Percentiles rank a stretch among this genome's conserved stretches.
phyloP scores from a whole-genome alignment of 1,140 invertebrate species.

The Saccostrea cuccullata region DNA sequence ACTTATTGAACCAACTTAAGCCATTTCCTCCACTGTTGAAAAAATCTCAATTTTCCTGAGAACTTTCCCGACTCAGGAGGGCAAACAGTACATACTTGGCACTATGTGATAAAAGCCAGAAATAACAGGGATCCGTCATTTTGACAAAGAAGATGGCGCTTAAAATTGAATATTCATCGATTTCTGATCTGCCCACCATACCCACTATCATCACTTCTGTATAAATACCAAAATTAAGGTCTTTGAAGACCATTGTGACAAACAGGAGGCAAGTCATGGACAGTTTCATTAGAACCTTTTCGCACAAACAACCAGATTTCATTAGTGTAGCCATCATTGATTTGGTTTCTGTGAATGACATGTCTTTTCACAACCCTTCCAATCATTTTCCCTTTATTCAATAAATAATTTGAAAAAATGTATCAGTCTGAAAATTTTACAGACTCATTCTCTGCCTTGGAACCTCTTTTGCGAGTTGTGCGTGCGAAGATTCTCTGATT shows the following conservation, averaged over 20 bases:
- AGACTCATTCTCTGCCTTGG: constrained; percentile 56
- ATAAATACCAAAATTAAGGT: constrained; percentile 51
- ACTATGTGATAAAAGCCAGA: constrained; percentile 7
- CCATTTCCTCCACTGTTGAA: neutral
- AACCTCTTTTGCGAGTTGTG: constrained; percentile 48
- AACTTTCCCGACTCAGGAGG: neutral
- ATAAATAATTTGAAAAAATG: constrained; percentile 63
- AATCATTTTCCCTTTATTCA: constrained; percentile 67
- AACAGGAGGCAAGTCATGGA: constrained; percentile 47
- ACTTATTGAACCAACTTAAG: too few species aligned
- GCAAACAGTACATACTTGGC: neutral
- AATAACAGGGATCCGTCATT: neutral
- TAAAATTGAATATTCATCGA: constrained; percentile 58
- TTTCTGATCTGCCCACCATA: constrained; percentile 38
- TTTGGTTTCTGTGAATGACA: constrained; percentile 66
- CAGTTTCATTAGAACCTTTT: constrained; percentile 55
- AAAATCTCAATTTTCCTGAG: neutral
- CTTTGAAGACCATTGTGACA: constrained; percentile 52
- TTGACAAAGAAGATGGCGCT: constrained; percentile 17
- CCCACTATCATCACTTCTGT: constrained; percentile 55
- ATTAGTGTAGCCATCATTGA: constrained; percentile 58
- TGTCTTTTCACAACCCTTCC: constrained; percentile 60
- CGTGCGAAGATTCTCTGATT: constrained; percentile 50
- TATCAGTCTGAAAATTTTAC: constrained; percentile 57
- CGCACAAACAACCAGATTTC: constrained; percentile 58